Conservation (phyloP, 2,113 vertebrate species). For the Dolichotis patagonum region DNA sequence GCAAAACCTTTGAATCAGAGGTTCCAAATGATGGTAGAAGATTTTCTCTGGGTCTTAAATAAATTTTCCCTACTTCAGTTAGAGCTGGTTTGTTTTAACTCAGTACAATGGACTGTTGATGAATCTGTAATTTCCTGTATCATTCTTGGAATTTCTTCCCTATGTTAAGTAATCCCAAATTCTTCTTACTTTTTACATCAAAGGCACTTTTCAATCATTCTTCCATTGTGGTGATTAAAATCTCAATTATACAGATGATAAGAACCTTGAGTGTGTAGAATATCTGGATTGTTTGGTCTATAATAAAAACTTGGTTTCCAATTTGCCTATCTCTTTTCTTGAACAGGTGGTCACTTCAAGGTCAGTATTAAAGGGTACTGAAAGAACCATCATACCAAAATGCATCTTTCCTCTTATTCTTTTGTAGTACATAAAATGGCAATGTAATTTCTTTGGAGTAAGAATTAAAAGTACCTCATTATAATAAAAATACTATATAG, state of each 20-base stretch:
- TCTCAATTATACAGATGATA: not conserved
- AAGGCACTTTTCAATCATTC: not conserved
- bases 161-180: not conserved
- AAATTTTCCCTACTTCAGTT: not conserved
- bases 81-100: not conserved
- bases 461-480: slow-evolving; percentile 2
- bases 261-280: slow-evolving; percentile 3
- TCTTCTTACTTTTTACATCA: not conserved
- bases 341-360: not conserved
- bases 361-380: not conserved
- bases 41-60: not conserved
- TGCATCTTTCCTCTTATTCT: not conserved
- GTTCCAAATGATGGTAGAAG: not conserved
- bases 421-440: not conserved
- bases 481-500: slow-evolving; percentile 53
- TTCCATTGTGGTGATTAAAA: slow-evolving; percentile 17
- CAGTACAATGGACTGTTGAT: not conserved
- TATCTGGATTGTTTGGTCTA: not conserved
- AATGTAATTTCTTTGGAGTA: not conserved
- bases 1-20: not conserved
- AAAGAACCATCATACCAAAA: not conserved
- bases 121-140: not conserved
- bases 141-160: not conserved
- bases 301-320: not conserved
- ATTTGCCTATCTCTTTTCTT: not conserved